Percentiles rank a stretch among this genome's conserved stretches.
Evolutionary conservation across 2,888 invertebrate species (phyloP).

Genomic region (Idaea dimidiata): DNA sequence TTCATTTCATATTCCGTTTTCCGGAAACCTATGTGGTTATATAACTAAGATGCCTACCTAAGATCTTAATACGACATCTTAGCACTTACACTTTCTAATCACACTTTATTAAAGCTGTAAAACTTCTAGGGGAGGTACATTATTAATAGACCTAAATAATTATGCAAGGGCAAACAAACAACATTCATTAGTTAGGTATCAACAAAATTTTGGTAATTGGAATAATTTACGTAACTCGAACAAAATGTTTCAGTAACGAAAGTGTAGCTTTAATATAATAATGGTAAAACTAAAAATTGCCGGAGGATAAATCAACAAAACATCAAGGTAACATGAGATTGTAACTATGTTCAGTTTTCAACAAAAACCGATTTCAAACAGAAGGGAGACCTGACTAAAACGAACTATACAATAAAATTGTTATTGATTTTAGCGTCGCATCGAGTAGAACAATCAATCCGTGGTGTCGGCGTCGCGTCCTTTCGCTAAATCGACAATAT

Average conservation of each 20-base stretch:
- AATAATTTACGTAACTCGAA: not conserved
- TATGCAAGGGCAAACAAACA: not conserved
- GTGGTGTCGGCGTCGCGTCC: constrained; percentile 51
- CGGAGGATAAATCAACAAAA: not conserved
- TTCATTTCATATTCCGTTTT: too few species aligned
- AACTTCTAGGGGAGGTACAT: not conserved
- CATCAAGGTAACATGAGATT: not conserved
- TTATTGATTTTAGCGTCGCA: constrained; percentile 72
- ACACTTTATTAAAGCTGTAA: too few species aligned
- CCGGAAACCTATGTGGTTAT: too few species aligned
- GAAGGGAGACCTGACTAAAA: not conserved
- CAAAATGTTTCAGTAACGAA: not conserved
- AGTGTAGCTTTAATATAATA: not conserved
- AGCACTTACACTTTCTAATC: too few species aligned
- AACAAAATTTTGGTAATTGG: not conserved
- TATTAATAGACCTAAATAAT: not conserved
- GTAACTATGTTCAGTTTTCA: not conserved
- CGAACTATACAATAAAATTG: constrained; percentile 64
- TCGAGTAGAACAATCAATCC: constrained; percentile 62
- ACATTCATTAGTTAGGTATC: not conserved
- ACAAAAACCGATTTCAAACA: not conserved
- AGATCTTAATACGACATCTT: too few species aligned
- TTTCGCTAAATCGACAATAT: constrained; percentile 65
- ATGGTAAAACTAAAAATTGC: not conserved
- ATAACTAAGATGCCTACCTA: too few species aligned